phyloP scores from a whole-genome alignment of 2,797 vertebrate species.

The Ficedula albicollis region DNA sequence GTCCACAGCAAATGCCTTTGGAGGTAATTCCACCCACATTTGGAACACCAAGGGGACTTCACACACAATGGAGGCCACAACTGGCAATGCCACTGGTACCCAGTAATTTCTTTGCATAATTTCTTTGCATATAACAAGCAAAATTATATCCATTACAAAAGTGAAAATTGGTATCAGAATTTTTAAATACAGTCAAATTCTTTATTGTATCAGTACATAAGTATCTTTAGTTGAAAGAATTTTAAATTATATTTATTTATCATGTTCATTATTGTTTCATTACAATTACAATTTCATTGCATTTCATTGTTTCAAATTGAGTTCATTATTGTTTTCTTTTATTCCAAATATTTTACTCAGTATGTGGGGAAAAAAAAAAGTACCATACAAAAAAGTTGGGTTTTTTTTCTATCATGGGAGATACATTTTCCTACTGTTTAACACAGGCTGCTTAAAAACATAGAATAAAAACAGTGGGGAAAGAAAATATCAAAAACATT shows the following conservation, averaged over 20 bases:
- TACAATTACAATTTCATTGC: too few relatives aligned
- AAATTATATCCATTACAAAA: not conserved
- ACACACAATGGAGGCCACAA: not conserved
- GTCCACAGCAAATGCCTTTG: not conserved
- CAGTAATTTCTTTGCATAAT: not conserved
- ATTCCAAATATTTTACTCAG: not conserved
- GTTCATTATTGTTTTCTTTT: not conserved
- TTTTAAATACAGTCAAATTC: not conserved
- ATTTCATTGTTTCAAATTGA: too few relatives aligned
- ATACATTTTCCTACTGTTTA: not conserved
- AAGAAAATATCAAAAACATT: not conserved
- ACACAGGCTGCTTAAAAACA: not conserved
- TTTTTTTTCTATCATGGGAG: not conserved
- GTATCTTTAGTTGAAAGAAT: not conserved
- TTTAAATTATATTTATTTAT: not conserved
- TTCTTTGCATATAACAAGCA: not conserved
- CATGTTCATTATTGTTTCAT: not conserved
- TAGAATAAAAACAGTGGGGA: not conserved
- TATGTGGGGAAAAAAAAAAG: not conserved
- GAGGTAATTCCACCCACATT: not conserved
- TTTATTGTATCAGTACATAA: not conserved
- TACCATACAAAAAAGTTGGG: accelerated
- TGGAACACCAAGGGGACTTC: not conserved
- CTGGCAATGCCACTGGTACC: not conserved
- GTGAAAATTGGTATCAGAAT: not conserved